Evolutionary conservation across 2,797 vertebrate species (phyloP), one percentile per base, ranked within the genome.

Genomic region (Triplophysa yarkandensis): DNA sequence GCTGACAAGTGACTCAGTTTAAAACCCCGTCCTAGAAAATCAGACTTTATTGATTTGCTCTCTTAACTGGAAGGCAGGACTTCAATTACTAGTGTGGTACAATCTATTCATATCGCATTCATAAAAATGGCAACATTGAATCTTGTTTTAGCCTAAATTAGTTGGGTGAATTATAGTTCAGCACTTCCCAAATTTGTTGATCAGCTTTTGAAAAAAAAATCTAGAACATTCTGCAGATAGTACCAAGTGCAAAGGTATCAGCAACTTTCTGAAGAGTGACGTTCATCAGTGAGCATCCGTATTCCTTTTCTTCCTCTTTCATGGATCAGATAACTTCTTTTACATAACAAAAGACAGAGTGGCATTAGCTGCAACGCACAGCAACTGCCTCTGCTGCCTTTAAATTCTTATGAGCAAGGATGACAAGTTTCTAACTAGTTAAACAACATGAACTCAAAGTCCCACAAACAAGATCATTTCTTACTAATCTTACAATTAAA

Each of bases 201-300:
- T 83, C 71, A 34, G 68, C 39, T 84, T 86, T 84, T 84, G 85
- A 87, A 82, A 85, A 80, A n/a, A 77, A 77, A 83, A 87, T 85
- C 81, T 79, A 81, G 71, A 65, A 77, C 72, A 78, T 80, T 82
- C 80, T 85, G 81, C 85, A 86, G 86, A 55, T 85, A 77, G 82
- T 83, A 82, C 77, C 68, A 61, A 86, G 83, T 86, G 80, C 68
- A 73, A 84, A 84, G 54, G 68, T 79, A 83, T 85, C 81, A 73
- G 61, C 73, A 81, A 70, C 46, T 21, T 69, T 71, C 85, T 82
- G 87, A 89, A 83, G 66, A 76, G 69, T 78, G 77, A 81, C 83
- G 78, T 75, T 80, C 86, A 84, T 87, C 90, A 82, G 85, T 23
- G 83, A 86, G 87, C 77, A 63, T 83, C 46, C 79, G 80, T 85